These are phyloP conservation scores for Cephus spinipes DNA, from an alignment of 2,888 invertebrate species.

Conservation along the genomic window DNA sequence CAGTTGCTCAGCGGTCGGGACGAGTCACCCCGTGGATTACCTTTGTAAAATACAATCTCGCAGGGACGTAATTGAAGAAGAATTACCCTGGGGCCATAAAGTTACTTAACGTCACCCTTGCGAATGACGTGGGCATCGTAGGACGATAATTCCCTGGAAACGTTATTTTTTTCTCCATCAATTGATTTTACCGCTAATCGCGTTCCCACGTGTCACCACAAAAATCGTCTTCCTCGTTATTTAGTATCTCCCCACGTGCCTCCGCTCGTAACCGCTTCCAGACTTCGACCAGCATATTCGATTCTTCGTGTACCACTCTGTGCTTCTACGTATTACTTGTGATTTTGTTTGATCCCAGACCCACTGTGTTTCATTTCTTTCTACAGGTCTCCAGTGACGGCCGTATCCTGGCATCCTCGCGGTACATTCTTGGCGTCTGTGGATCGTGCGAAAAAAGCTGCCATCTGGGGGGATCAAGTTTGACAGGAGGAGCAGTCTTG, in stretches of 20 bases:
- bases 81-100: slow-evolving; percentile 49
- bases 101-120: slow-evolving; percentile 52
- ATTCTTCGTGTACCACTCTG: neutral
- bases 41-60: slow-evolving; percentile 45
- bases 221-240: neutral
- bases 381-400: slow-evolving; percentile 84
- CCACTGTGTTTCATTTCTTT: slow-evolving; percentile 37
- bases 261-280: neutral
- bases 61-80: slow-evolving; percentile 46
- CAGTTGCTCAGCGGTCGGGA: slow-evolving; percentile 49
- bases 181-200: neutral
- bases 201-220: neutral
- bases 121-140: slow-evolving; percentile 41
- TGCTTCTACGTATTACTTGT: neutral
- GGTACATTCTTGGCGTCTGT: slow-evolving; percentile 84
- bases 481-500: slow-evolving; percentile 56
- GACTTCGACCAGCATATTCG: neutral
- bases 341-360: neutral
- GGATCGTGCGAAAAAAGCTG: slow-evolving; percentile 83
- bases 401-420: slow-evolving; percentile 90
- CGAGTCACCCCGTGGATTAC: slow-evolving; percentile 47
- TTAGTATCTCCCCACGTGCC: neutral
- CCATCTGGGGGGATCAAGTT: slow-evolving; percentile 81
- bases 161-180: neutral
- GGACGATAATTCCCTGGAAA: slow-evolving; percentile 30